These are phyloP conservation scores for Protobothrops mucrosquamatus DNA, from an alignment of 2,113 vertebrate species.

Conservation along the genomic window DNA sequence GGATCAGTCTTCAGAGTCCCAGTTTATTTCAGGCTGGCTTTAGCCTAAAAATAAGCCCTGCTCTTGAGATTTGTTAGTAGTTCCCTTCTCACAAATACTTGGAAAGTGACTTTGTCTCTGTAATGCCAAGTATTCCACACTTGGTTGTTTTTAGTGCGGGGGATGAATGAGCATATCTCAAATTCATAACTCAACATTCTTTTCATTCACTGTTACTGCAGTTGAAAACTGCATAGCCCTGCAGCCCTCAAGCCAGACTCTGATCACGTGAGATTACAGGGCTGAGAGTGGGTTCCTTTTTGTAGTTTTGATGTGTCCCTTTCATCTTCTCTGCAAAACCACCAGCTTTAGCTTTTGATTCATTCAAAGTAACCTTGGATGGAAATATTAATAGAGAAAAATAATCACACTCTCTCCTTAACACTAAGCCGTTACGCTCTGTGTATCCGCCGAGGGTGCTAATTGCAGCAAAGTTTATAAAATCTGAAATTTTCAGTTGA, in stretches of 20 bases:
- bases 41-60: constrained; percentile 73
- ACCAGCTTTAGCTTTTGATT: constrained; percentile 25
- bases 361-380: background rate
- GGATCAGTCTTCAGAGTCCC: constrained; percentile 65
- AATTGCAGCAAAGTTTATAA: background rate
- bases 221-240: constrained; percentile 16
- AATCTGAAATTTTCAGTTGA: background rate
- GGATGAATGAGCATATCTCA: constrained; percentile 40
- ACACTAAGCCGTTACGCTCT: background rate
- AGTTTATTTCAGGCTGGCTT: constrained; percentile 72
- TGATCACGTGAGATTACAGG: constrained; percentile 10
- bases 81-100: constrained; percentile 57
- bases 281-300: background rate
- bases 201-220: constrained; percentile 27
- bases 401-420: background rate
- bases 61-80: constrained; percentile 61
- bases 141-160: constrained; percentile 31
- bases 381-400: background rate
- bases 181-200: constrained; percentile 29
- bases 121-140: constrained; percentile 43
- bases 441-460: background rate
- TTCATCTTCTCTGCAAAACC: constrained; percentile 39
- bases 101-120: constrained; percentile 5
- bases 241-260: constrained; percentile 43
- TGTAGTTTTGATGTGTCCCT: background rate